Evolutionary conservation across 2,888 invertebrate genomes (phyloP).

Genomic region (Saturnia japonica): DNA sequence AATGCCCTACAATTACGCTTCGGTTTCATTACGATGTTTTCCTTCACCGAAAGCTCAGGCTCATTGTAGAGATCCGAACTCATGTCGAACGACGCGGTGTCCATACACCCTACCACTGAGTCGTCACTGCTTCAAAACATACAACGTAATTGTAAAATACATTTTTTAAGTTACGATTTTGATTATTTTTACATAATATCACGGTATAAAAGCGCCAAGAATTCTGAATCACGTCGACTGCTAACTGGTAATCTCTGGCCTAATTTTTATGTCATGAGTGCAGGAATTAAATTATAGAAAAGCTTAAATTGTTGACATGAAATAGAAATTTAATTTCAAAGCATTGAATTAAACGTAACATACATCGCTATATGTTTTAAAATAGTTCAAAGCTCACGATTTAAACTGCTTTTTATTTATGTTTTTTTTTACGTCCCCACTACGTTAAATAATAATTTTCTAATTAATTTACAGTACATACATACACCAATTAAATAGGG

Average conservation of each 20-base stretch:
- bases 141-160: too few species aligned
- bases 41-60: too few species aligned
- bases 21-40: too few species aligned
- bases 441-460: slow-evolving; percentile 32
- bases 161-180: too few species aligned
- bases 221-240: not conserved
- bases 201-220: not conserved
- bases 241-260: not conserved
- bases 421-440: slow-evolving; percentile 37
- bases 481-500: not conserved
- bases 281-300: not conserved
- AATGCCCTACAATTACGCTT: too few species aligned
- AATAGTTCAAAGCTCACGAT: slow-evolving; percentile 22
- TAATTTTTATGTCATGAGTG: not conserved
- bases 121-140: too few species aligned
- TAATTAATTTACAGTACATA: slow-evolving; percentile 39
- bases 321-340: not conserved
- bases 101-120: too few species aligned
- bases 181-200: not conserved
- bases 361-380: not conserved
- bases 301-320: not conserved
- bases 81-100: too few species aligned
- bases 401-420: slow-evolving; percentile 51
- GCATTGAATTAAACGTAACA: not conserved
- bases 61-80: too few species aligned